Base-by-base conservation (phyloP, 2,888 invertebrate genomes). In the Hypsopygia costalis region DNA sequence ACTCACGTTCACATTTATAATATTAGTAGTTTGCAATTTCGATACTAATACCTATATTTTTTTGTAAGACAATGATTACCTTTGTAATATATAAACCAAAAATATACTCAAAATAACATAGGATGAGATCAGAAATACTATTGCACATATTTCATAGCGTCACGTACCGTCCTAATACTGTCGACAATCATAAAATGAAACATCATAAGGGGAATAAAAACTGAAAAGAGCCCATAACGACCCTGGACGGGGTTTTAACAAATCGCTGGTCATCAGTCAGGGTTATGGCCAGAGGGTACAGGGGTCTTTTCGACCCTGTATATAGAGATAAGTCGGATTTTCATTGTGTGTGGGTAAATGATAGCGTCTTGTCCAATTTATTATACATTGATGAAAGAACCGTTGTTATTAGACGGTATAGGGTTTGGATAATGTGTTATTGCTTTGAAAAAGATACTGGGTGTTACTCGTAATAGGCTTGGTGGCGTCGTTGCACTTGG, bases 251-350 rank as follows among this genome's bases (percentile, higher is more conserved):
- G 77, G 77, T 71, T 76, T 77, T 79, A 78, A 87, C 83, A 86
- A 87, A 87, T 85, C 77, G 86, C 60, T 68, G 81, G 79, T 71
- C 83, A 87, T 87, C 83, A 81, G 66, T 87, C 86, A 83, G 72
- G 73, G 76, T 72, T 81, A 81, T 76, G 62, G 69, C 73, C 62
- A 53, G 57, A 65, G 75, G 74, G 76, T 64, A 64, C 63, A 67
- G 68, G 69, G 65, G 58, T 58, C 60, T 61, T 55, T 58, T 52
- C 47, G 58, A 55, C 63, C 62, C 60, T 63, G 69, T 57, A 56
- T 56, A 51, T 58, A 56, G 57, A 83, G 85, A 86, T 86, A 85
- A 74, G 73, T 79, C 75, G 70, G 60, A 61, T 65, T 72, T 70
- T 75, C 78, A 79, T 85, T 82, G 82, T 82, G 75, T 73, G 68